Base-by-base conservation (phyloP, 2,113 vertebrate species). In the Oncorhynchus kisutch region DNA sequence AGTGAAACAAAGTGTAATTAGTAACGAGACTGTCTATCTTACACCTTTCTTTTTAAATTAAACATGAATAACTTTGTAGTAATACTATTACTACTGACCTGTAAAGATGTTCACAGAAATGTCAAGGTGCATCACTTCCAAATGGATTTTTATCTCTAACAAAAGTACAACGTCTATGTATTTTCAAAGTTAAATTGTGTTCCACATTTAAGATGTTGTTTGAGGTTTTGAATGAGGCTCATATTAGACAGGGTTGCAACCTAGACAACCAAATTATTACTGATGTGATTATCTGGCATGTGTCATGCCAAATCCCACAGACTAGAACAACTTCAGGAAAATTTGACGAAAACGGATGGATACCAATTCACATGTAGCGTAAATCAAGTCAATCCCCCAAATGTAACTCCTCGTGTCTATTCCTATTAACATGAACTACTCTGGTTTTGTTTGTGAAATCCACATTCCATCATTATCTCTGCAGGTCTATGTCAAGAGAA, bases 401-500 rank as follows among this genome's bases (percentile, higher is more conserved):
- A 54, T 54, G 59, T 22, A 24, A 24, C 59, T 62, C n/a, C n/a
- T 62, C 1, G 16, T 22, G 22, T 11, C 59, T 24, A 7, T 20
- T 54, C 1, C 3, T 4, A 54, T 31, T 66, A 66, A 29, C 64
- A 16, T 11, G 12, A 49, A 48, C n/a, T 48, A 5, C 22, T 70
- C 68, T 49, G 34, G 18, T 14, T 69, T 69, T 1, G n/a, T 45
- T 69, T 45, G 16, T 48, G 25, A 48, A 69, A 45, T 48, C 34
- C 24, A 69, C 34, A 69, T 48, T 9, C 16, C 22, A 7, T 9
- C 39, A 45, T 45, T 45, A 11, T 22, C 7, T 69, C 18, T 69
- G 31, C n/a, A 45, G 64, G 64, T 49, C 5, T 70, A 72, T 76
- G 75, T 84, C 77, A 87, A 88, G 84, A 88, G 76, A 91, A 90